Base-by-base conservation (phyloP, 1,140 invertebrate species). In the Drosophila lowei region DNA sequence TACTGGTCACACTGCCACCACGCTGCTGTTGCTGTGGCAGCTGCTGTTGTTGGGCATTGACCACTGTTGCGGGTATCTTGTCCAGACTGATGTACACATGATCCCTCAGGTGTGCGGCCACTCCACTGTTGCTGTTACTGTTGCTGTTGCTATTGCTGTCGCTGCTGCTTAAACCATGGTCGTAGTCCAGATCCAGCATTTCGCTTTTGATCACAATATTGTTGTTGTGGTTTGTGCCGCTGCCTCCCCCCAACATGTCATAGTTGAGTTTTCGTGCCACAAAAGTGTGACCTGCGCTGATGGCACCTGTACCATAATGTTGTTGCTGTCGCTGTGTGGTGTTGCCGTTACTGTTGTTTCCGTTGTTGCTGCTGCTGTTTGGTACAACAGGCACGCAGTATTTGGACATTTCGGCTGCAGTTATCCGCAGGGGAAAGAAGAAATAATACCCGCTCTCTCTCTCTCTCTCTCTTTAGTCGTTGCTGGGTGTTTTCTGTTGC, bases 31-130 rank as follows among this genome's bases (percentile, higher is more conserved):
- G 92, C 92, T 77, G 23, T 25, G 4, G 93, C 91, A 81, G 68
- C 92, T 92, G 28, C 34, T 52, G 73, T 30, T 41, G 92, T 47
- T 57, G 81, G 90, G 46, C 66, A n/a, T 70, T 71, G 30, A 68
- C 72, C 61, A 72, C 91, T 60, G 85, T 47, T 44, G 92, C 34
- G 23, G 83, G n/a, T 55, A 92, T 25, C 55, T 79, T 84, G 28
- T 74, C 83, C 95, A 95, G 72, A 70, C 73, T 80, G 62, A 79
- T 79, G 47, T 86, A 97, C 62, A 95, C 96, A 90, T 97, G 96
- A 92, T 97, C 96, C 66, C 96, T 93, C 66, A 97, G 93, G 92
- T 97, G 96, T 53, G 86, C 77, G 23, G 84, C 83, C n/a, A 88
- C 83, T 9, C 70, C 74, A 38, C 61, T 55, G 46, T 67, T 76